A percentile compares a stretch with the other conserved stretches of the same genome.
These are phyloP conservation scores for Chaetodon auriga DNA, from an alignment of 2,113 vertebrate genomes.

Conservation along the genomic window DNA sequence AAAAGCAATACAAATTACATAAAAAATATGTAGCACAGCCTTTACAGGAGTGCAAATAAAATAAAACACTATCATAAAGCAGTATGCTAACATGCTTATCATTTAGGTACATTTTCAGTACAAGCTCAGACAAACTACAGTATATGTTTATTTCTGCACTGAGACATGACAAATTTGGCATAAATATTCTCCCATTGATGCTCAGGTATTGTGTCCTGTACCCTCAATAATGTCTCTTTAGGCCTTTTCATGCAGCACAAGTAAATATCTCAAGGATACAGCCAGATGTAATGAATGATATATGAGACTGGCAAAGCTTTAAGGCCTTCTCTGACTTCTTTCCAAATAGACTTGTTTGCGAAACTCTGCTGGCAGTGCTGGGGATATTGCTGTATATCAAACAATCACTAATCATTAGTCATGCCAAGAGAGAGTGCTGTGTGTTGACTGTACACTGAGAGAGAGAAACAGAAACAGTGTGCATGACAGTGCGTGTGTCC, in stretches of 20 bases:
- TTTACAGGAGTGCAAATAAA: neutral
- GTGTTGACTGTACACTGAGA: neutral
- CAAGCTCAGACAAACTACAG: neutral
- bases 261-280: constrained; percentile 57
- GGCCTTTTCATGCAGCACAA: constrained; percentile 43
- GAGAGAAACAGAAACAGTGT: neutral
- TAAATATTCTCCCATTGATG: neutral
- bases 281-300: constrained; percentile 59
- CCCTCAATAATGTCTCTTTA: constrained; percentile 21
- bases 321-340: constrained; percentile 42
- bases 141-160: neutral
- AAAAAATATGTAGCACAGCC: neutral
- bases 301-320: constrained; percentile 46
- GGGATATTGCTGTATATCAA: constrained; percentile 22
- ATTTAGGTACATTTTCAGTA: no score
- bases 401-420: constrained; percentile 52
- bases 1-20: neutral
- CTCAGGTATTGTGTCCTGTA: constrained; percentile 13
- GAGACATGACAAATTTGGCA: neutral
- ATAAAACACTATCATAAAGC: neutral
- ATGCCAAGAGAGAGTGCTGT: constrained; percentile 16
- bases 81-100: neutral
- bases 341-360: constrained; percentile 61
- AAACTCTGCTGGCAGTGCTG: constrained; percentile 48
- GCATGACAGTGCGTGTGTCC: constrained; percentile 13